These are phyloP conservation scores for Falco biarmicus DNA, from an alignment of 2,797 vertebrate genomes.

Conservation along the genomic window DNA sequence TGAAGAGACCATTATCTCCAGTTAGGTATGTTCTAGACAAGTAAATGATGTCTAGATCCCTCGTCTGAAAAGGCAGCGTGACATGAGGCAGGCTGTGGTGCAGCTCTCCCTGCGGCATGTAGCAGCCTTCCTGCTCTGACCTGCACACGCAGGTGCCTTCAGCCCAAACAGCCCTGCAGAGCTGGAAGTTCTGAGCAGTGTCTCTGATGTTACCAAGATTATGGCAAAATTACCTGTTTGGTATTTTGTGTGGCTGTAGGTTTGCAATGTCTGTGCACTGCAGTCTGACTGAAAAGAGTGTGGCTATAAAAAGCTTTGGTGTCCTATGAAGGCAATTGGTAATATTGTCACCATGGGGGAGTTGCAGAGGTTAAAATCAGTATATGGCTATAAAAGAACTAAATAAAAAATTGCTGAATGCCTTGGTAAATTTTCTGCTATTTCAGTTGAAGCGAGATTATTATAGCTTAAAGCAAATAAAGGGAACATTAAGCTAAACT, in stretches of 20 bases:
- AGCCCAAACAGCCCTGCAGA: neutral
- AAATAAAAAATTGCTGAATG: neutral
- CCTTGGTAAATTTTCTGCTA: neutral
- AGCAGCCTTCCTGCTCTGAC: neutral
- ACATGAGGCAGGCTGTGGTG: neutral
- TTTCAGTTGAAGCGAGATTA: neutral
- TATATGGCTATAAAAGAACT: neutral
- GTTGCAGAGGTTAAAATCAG: neutral
- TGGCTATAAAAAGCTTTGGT: neutral
- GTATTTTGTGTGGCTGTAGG: neutral
- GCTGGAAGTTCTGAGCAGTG: neutral
- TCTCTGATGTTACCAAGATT: neutral
- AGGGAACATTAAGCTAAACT: neutral
- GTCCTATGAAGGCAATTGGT: neutral
- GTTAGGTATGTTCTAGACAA: neutral
- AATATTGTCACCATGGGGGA: neutral
- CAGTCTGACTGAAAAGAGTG: neutral
- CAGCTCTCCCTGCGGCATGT: fast-evolving
- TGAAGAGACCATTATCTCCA: neutral
- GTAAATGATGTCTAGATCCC: neutral
- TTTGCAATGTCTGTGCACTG: neutral
- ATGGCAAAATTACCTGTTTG: neutral
- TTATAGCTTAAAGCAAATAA: neutral
- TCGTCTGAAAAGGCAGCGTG: neutral
- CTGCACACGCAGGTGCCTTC: neutral